Evolutionary conservation across 1,140 invertebrate species (phyloP).

Genomic region (Euura lappo): DNA sequence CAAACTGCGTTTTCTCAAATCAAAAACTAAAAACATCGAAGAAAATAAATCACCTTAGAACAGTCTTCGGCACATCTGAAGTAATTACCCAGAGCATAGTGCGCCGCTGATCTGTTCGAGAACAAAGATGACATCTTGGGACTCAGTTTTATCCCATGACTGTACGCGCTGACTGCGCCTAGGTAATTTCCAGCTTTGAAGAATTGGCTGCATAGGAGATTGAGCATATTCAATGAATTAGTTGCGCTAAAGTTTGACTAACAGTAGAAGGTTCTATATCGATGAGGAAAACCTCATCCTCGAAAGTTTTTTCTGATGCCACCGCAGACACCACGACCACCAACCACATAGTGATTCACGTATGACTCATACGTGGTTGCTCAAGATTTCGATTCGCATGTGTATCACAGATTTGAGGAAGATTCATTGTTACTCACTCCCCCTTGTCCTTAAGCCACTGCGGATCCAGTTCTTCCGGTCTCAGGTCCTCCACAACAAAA

Average conservation of each 20-base stretch:
- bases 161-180: conserved; percentile 81
- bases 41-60: conserved; percentile 59
- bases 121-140: conserved; percentile 77
- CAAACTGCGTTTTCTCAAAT: neutral
- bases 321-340: no score
- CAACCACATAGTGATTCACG: no score
- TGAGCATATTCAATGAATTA: conserved; percentile 11
- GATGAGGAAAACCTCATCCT: no score
- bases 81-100: conserved; percentile 76
- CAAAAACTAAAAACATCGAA: conserved; percentile 11
- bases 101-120: conserved; percentile 77
- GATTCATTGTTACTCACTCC: conserved; percentile 63
- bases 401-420: no score
- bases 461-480: conserved; percentile 83
- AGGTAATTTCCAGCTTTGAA: conserved; percentile 76
- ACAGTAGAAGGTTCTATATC: neutral
- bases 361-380: no score
- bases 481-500: conserved; percentile 76
- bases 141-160: conserved; percentile 77
- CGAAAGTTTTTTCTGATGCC: no score
- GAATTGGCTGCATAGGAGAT: conserved; percentile 66
- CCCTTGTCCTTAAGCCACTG: conserved; percentile 84
- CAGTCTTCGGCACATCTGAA: conserved; percentile 72
- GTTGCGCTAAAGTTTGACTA: neutral
- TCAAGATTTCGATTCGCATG: no score